Percentiles rank a stretch among this genome's conserved stretches.
phyloP scores from a whole-genome alignment of 2,797 vertebrate genomes.

The Syngnathus rostellatus region DNA sequence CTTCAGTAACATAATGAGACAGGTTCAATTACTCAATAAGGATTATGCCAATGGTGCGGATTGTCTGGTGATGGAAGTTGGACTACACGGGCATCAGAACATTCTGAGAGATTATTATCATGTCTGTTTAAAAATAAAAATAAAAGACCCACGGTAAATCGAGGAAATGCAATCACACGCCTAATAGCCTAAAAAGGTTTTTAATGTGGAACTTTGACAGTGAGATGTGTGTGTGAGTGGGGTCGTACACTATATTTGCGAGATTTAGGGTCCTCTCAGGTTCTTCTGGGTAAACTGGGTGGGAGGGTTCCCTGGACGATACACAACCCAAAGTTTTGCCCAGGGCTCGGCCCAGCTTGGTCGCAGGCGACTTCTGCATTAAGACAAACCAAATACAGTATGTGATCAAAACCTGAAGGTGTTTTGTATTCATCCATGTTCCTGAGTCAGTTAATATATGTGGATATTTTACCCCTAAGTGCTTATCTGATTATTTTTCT shows the following conservation, averaged over 20 bases:
- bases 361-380: conserved; percentile 83
- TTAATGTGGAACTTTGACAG: background rate
- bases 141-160: too few species aligned
- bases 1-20: background rate
- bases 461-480: too few species aligned
- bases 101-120: too few species aligned
- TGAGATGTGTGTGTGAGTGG: background rate
- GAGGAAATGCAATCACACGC: too few species aligned
- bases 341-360: conserved; percentile 88
- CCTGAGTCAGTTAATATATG: background rate
- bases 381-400: background rate
- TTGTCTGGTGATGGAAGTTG: background rate
- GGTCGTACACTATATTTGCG: conserved; percentile 85
- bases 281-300: conserved; percentile 85
- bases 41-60: background rate
- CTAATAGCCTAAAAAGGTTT: background rate
- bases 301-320: conserved; percentile 79
- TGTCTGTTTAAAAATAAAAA: too few species aligned
- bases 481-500: too few species aligned
- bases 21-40: background rate
- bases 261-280: conserved; percentile 88
- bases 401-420: background rate
- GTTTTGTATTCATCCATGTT: background rate
- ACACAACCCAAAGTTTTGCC: conserved; percentile 89
- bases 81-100: background rate